These are phyloP conservation scores for Chloropsis cyanopogon DNA, from an alignment of 2,113 vertebrate species.

Conservation along the genomic window DNA sequence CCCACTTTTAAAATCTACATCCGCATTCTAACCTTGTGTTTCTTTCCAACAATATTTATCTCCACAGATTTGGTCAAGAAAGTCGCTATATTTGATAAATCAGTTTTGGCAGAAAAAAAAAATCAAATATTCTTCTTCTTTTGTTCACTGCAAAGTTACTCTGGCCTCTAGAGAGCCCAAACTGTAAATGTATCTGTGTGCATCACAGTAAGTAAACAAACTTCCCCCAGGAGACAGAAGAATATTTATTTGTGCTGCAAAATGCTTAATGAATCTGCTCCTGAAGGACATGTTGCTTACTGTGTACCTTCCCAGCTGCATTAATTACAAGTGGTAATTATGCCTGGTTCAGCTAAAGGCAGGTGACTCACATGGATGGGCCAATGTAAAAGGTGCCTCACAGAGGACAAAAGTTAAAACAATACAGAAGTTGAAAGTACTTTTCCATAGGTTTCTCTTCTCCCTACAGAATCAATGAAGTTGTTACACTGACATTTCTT, in stretches of 20 bases:
- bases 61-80: not conserved
- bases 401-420: not conserved
- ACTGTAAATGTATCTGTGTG: not conserved
- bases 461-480: not conserved
- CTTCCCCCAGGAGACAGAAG: not conserved
- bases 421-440: not conserved
- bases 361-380: not conserved
- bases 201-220: not conserved
- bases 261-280: not conserved
- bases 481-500: not conserved
- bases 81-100: not conserved
- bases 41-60: not conserved
- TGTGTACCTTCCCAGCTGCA: not conserved
- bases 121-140: not conserved
- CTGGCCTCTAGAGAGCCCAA: not conserved
- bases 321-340: not conserved
- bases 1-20: not conserved
- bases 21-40: not conserved
- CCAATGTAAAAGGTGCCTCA: not conserved
- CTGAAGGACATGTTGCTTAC: not conserved
- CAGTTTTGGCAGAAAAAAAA: not conserved
- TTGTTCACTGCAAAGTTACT: not conserved
- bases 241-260: not conserved
- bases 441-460: not conserved
- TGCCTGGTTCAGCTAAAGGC: not conserved